Percentiles rank a stretch among this genome's conserved stretches.
phyloP scores from a whole-genome alignment of 2,113 vertebrate species.

The Actenoides lindsayi region DNA sequence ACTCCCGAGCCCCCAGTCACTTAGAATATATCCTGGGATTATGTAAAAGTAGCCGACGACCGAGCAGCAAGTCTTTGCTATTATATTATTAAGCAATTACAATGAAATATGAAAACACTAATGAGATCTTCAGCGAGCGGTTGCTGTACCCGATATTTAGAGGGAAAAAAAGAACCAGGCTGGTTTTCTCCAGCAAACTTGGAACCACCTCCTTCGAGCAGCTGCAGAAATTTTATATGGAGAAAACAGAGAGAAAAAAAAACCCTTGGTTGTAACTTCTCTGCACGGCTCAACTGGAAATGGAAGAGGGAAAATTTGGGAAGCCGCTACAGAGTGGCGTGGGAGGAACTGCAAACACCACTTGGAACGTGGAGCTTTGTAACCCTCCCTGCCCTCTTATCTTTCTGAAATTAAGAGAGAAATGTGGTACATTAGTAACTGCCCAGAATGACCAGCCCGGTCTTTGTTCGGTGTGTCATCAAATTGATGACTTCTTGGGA shows the following conservation, averaged over 20 bases:
- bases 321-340: not conserved
- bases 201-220: not conserved
- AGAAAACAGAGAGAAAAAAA: not conserved
- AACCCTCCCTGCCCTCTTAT: not conserved
- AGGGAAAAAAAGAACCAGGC: not conserved
- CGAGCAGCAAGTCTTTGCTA: conserved; percentile 35
- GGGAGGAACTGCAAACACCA: not conserved
- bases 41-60: conserved; percentile 38
- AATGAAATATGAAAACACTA: conserved; percentile 48
- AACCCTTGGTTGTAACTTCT: not conserved
- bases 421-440: not conserved
- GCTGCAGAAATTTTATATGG: not conserved
- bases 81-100: conserved; percentile 57
- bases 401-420: not conserved
- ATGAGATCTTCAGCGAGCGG: not conserved
- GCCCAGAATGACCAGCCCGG: not conserved
- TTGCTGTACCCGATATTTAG: not conserved
- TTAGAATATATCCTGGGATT: conserved; percentile 46
- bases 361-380: not conserved
- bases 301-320: not conserved
- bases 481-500: not conserved
- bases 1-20: not conserved
- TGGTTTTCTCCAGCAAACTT: not conserved
- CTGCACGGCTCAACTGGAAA: not conserved
- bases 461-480: not conserved